Evolutionary conservation across 2,113 vertebrate species (phyloP).

Genomic region (Limnothrissa miodon): DNA sequence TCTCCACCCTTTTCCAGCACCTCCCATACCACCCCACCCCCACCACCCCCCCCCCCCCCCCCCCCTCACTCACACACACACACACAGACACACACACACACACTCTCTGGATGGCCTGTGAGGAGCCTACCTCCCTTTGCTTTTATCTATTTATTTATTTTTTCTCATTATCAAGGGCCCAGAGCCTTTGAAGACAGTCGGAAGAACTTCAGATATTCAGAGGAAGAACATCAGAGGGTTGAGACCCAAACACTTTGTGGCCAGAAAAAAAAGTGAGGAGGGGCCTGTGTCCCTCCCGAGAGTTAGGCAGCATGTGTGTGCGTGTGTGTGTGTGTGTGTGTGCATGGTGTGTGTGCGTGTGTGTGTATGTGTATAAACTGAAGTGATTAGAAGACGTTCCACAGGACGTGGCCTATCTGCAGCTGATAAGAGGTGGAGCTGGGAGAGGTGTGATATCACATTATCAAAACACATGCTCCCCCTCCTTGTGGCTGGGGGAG

Average conservation of each 20-base stretch:
- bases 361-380: background rate
- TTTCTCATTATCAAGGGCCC: background rate
- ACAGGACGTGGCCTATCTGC: conserved; percentile 1
- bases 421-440: background rate
- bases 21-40: background rate
- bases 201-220: background rate
- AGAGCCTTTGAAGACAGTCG: background rate
- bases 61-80: no score
- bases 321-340: conserved; percentile 8
- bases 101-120: background rate
- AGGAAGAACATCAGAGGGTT: background rate
- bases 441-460: background rate
- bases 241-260: background rate
- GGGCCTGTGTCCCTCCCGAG: background rate
- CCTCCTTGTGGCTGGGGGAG: background rate
- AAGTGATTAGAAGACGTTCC: background rate
- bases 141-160: background rate
- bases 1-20: background rate
- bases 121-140: background rate
- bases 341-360: conserved; percentile 5
- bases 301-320: background rate
- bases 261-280: background rate
- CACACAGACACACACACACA: no score
- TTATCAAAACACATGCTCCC: background rate
- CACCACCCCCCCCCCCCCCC: background rate